Conservation (phyloP, 53 echinoderm and acorn worm species). For the Temnopleurus reevesii region DNA sequence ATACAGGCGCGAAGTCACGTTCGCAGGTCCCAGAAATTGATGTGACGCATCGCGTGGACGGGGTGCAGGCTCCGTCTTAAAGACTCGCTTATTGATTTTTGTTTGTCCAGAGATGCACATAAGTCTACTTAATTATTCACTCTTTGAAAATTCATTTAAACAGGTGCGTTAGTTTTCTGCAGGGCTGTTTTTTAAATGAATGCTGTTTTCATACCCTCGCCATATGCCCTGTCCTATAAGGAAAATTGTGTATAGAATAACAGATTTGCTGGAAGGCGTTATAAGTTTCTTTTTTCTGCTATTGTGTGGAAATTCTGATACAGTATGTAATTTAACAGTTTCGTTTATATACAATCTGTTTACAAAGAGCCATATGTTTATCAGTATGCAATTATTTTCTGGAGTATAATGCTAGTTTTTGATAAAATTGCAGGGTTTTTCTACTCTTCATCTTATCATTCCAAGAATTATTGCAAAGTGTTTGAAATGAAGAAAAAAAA, state of each 20-base stretch:
- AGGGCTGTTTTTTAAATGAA: constrained; percentile 11
- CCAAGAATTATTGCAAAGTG: too few relatives aligned
- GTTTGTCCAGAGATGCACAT: not conserved
- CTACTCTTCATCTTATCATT: too few relatives aligned
- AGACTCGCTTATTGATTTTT: constrained; percentile 35
- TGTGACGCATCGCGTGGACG: constrained; percentile 9
- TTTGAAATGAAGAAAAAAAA: too few relatives aligned
- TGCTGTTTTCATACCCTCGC: not conserved
- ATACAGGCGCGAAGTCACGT: constrained; percentile 39
- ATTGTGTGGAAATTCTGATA: too few relatives aligned
- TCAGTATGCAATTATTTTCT: too few relatives aligned
- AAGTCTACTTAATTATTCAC: not conserved
- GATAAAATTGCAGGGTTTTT: too few relatives aligned
- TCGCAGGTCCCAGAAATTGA: constrained; percentile 17
- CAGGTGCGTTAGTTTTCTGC: not conserved
- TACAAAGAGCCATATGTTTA: too few relatives aligned
- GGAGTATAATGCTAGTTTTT: too few relatives aligned
- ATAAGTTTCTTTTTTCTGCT: too few relatives aligned
- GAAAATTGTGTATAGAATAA: not conserved
- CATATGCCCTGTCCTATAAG: not conserved
- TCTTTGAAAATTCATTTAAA: constrained; percentile 27
- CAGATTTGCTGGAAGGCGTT: not conserved
- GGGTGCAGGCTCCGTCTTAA: not conserved
- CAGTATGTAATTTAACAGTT: too few relatives aligned
- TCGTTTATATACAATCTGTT: too few relatives aligned